Base-by-base conservation (phyloP, 2,797 vertebrate genomes). In the Pygocentrus nattereri region DNA sequence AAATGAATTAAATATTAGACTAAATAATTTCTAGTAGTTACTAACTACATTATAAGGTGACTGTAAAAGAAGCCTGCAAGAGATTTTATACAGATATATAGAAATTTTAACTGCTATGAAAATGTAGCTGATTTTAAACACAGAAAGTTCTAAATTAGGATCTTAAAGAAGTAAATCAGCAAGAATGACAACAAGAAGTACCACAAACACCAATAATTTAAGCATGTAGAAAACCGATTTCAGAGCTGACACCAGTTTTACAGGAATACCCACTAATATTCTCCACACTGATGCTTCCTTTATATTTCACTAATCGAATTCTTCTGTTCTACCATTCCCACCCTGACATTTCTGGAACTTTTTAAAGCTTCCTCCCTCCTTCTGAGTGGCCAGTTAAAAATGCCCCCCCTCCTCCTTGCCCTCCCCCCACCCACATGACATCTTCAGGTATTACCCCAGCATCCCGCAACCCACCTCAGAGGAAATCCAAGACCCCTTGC, bases 401-500 rank as follows among this genome's bases (percentile, higher is more conserved):
- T 50, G 44, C 70, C 15, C 44, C 47, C 69, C 52, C 16, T 68
- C 47, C 21, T 47, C 44, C 49, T 27, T 1, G 21, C 34, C 23
- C 50, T 49, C 56, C 67, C 67, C 25, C 69, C 56, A 69, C 78
- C 64, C 78, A 79, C 58, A 83, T 81, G 78, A 76, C 54, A 34
- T 86, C 83, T 82, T 76, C 82, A 81, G 80, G 79, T 81, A 74
- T 79, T 74, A 31, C 79, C 69, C 67, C 59, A 56, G 62, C 72
- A 50, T 74, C 77, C 78, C 61, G 59, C 19, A 38, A 84, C 68
- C 84, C 82, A 81, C 82, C 85, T 84, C 41, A 74, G 31, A 81
- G 78, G 80, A 78, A 82, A 76, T 68, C 67, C 72, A 70, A 84
- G 85, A 85, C 75, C 84, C 56, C 65, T 78, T 83, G 86, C 87